These are phyloP conservation scores for Panagrolaimus sp. DNA, from an alignment of 1,140 invertebrate species.

Conservation along the genomic window DNA sequence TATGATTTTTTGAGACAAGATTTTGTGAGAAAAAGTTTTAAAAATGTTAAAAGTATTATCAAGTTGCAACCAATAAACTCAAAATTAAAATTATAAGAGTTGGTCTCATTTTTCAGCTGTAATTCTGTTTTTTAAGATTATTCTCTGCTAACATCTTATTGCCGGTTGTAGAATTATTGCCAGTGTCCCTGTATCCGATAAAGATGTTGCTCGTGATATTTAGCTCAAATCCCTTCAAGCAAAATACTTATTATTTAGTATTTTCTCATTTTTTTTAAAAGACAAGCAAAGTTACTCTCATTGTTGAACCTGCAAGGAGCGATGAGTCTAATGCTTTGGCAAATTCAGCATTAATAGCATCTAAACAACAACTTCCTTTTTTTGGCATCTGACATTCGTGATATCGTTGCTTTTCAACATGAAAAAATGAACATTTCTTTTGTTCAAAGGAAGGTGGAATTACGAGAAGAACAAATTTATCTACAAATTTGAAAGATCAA, in stretches of 20 bases:
- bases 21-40: too few relatives aligned
- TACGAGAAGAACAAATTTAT: neutral
- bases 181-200: slow-evolving; percentile 16
- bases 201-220: slow-evolving; percentile 17
- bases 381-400: slow-evolving; percentile 19
- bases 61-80: too few relatives aligned
- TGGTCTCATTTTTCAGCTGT: too few relatives aligned
- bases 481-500: neutral
- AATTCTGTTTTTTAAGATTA: too few relatives aligned
- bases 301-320: slow-evolving; percentile 13
- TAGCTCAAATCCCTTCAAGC: slow-evolving; percentile 13
- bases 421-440: neutral
- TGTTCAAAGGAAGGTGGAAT: neutral
- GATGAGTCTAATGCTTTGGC: neutral
- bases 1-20: too few relatives aligned
- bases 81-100: too few relatives aligned
- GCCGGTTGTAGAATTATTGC: slow-evolving; percentile 16
- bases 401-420: slow-evolving; percentile 11
- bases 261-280: slow-evolving; percentile 7
- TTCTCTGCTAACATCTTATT: slow-evolving; percentile 18
- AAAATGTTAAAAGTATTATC: too few relatives aligned
- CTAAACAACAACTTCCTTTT: slow-evolving; percentile 13
- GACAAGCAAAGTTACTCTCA: slow-evolving; percentile 12
- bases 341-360: slow-evolving; percentile 7
- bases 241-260: neutral